A percentile compares a stretch with the other conserved stretches of the same genome.
Conservation (phyloP, 92 coral and sea anemone species). For the Parazoanthus atlanticus region DNA sequence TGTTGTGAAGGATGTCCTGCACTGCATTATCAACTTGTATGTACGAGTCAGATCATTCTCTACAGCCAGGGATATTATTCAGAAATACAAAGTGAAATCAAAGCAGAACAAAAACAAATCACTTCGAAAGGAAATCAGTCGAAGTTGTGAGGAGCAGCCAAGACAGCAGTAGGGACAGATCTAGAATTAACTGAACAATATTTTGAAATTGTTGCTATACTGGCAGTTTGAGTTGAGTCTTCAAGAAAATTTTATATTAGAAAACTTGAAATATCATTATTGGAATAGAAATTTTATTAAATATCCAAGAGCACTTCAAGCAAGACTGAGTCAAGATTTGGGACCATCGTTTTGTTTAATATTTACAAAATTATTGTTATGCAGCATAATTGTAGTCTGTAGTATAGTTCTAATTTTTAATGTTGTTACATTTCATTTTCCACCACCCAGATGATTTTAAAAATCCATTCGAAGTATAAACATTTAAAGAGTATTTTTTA, state of each 20-base stretch:
- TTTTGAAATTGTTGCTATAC: constrained; percentile 9
- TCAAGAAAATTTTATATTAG: constrained; percentile 4
- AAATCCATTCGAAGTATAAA: not conserved
- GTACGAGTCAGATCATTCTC: constrained; percentile 54
- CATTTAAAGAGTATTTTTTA: too few species aligned
- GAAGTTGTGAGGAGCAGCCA: constrained; percentile 19
- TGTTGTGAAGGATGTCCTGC: constrained; percentile 48
- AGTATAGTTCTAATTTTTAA: constrained; percentile 10
- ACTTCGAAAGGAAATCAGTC: constrained; percentile 43
- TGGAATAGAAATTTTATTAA: constrained; percentile 10
- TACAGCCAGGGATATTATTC: constrained; percentile 55
- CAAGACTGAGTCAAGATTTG: constrained; percentile 10
- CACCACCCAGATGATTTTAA: not conserved
- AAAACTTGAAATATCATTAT: constrained; percentile 13
- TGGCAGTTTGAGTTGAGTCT: constrained; percentile 19
- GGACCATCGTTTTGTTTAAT: constrained; percentile 4
- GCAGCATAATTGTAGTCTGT: not conserved
- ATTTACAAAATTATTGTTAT: constrained; percentile 6
- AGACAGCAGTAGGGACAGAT: constrained; percentile 9
- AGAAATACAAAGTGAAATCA: constrained; percentile 43
- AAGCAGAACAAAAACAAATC: constrained; percentile 54
- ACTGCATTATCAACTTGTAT: constrained; percentile 45
- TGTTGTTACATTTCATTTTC: not conserved
- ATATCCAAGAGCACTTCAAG: constrained; percentile 16
- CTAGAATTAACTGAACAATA: constrained; percentile 14